A percentile compares a stretch with the other conserved stretches of the same genome.
Evolutionary conservation across 2,888 invertebrate species (phyloP).

Genomic region (Carterocephalus palaemon): DNA sequence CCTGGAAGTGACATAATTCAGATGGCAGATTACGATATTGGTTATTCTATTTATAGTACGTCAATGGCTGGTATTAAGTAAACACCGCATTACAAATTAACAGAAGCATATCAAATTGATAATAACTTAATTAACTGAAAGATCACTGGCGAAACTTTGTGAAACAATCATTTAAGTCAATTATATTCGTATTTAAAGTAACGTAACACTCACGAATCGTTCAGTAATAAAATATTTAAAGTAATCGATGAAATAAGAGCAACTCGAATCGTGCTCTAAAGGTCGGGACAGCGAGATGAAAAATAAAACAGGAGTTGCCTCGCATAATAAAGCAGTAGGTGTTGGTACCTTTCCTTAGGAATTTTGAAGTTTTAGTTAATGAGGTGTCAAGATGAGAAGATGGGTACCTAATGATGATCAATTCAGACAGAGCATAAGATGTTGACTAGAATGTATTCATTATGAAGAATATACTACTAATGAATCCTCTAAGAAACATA

Average conservation of each 20-base stretch:
- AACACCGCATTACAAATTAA: not conserved
- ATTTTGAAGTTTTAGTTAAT: slow-evolving; percentile 24
- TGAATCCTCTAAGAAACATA: no score
- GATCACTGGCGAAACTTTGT: not conserved
- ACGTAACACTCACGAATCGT: no score
- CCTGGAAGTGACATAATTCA: slow-evolving; percentile 37
- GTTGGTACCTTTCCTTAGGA: slow-evolving; percentile 12
- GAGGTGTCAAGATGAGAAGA: slow-evolving; percentile 22
- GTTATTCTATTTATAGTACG: no score
- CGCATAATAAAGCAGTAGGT: slow-evolving; percentile 22
- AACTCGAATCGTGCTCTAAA: slow-evolving; percentile 12
- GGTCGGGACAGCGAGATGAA: slow-evolving; percentile 17
- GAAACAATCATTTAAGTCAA: slow-evolving; percentile 1
- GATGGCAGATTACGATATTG: no score
- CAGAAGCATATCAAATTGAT: slow-evolving; percentile 2
- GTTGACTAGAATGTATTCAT: slow-evolving; percentile 3
- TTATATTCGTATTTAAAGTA: slow-evolving; percentile 14
- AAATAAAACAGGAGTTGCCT: slow-evolving; percentile 22
- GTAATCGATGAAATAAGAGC: slow-evolving; percentile 18
- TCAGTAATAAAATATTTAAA: no score
- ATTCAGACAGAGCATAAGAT: slow-evolving; percentile 8
- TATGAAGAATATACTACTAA: no score
- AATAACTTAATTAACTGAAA: not conserved
- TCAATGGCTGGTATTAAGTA: no score
- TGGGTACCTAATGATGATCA: slow-evolving; percentile 17